Conservation (phyloP, 2,888 invertebrate genomes). For the Elegia similella region DNA sequence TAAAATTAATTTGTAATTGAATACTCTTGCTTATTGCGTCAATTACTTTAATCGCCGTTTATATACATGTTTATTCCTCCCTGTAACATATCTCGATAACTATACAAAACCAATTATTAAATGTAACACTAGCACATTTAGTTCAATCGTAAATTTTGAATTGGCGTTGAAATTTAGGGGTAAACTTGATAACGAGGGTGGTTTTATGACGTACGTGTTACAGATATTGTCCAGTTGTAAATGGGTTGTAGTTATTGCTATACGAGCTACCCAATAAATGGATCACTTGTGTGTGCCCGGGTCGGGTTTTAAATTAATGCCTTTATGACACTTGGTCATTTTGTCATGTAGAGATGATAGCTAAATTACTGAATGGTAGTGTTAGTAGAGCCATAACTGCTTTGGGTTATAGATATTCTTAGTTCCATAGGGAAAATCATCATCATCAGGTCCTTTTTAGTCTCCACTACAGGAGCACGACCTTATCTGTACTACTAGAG, state of each 20-base stretch:
- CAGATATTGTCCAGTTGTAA: constrained; percentile 13
- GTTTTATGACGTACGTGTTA: constrained; percentile 50
- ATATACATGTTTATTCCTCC: not conserved
- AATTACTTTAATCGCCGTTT: not conserved
- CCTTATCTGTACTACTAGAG: no score
- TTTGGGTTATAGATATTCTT: no score
- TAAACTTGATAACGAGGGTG: constrained; percentile 64
- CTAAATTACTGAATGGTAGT: not conserved
- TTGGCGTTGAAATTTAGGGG: constrained; percentile 66
- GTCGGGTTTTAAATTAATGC: not conserved
- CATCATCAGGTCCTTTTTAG: no score
- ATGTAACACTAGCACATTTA: constrained; percentile 65
- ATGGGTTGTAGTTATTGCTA: constrained; percentile 2
- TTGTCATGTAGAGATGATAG: constrained; percentile 3
- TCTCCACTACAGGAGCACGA: no score
- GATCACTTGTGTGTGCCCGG: not conserved
- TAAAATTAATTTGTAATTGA: no score
- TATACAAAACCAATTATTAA: constrained; percentile 41
- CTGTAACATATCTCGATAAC: not conserved
- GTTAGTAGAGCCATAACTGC: not conserved
- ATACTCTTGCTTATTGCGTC: no score
- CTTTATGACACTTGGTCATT: constrained; percentile 1
- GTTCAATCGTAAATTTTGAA: constrained; percentile 56
- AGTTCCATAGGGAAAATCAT: no score
- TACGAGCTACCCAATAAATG: not conserved